phyloP scores from a whole-genome alignment of 2,888 invertebrate species.

The Tinea trinotella region DNA sequence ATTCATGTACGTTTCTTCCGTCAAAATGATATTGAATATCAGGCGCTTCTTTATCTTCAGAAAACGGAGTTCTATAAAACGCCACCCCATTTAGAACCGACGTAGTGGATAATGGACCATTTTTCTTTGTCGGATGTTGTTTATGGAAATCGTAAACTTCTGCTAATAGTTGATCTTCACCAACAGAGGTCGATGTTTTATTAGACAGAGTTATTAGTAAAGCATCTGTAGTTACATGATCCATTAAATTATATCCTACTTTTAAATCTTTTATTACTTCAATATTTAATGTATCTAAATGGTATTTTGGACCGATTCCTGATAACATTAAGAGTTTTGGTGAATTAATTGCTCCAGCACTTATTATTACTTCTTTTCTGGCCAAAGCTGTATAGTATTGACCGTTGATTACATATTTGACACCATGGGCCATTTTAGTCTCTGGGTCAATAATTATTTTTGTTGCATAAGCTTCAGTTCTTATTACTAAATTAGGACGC shows the following conservation, averaged over 20 bases:
- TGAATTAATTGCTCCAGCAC: slow-evolving; percentile 74
- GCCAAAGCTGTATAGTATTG: slow-evolving; percentile 53
- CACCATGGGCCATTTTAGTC: slow-evolving; percentile 57
- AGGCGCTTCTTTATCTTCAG: slow-evolving; percentile 59
- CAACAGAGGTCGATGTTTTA: slow-evolving; percentile 62
- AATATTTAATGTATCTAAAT: slow-evolving; percentile 63
- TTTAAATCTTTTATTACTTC: slow-evolving; percentile 74
- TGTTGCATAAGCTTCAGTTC: slow-evolving; percentile 66
- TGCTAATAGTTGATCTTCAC: slow-evolving; percentile 42
- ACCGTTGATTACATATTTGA: slow-evolving; percentile 52
- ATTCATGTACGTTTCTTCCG: slow-evolving; percentile 69
- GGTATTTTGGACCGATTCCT: slow-evolving; percentile 75
- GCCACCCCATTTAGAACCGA: slow-evolving; percentile 70
- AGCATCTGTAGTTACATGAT: slow-evolving; percentile 79
- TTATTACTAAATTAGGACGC: slow-evolving; percentile 63
- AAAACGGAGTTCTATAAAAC: slow-evolving; percentile 73
- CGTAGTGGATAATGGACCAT: slow-evolving; percentile 69
- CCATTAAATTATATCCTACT: slow-evolving; percentile 82
- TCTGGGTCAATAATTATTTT: slow-evolving; percentile 73
- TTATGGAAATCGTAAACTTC: slow-evolving; percentile 57
- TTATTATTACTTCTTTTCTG: slow-evolving; percentile 75
- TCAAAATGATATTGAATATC: slow-evolving; percentile 80
- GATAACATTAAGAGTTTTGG: slow-evolving; percentile 77
- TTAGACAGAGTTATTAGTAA: slow-evolving; percentile 61
- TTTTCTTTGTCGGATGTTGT: slow-evolving; percentile 42